These are phyloP conservation scores for Apostichopus japonicus DNA, from an alignment of 35 echinoderm and acorn worm species.

Conservation along the genomic window DNA sequence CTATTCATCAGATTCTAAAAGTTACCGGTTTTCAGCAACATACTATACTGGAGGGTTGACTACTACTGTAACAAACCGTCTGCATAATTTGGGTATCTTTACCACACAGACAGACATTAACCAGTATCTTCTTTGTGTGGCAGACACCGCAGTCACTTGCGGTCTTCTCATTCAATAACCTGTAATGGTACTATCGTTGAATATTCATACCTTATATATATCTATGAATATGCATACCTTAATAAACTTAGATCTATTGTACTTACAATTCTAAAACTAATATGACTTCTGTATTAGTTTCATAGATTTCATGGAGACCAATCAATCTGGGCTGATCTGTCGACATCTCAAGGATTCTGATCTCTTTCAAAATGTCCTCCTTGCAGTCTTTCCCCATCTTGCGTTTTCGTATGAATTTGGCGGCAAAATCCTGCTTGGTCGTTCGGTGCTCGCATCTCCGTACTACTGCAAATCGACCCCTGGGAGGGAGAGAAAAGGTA, in stretches of 20 bases:
- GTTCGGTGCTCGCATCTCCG: conserved; percentile 80
- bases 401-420: conserved; percentile 92
- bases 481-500: conserved; percentile 38
- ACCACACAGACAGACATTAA: no score
- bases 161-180: no score
- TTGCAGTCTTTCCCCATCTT: conserved; percentile 89
- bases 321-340: conserved; percentile 86
- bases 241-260: background rate
- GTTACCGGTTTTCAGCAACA: no score
- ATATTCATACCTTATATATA: no score
- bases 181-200: no score
- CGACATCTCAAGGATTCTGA: conserved; percentile 93
- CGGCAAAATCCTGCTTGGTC: conserved; percentile 76
- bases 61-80: no score
- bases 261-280: conserved; percentile 99
- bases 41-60: no score
- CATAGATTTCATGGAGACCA: conserved; percentile 86
- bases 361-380: conserved; percentile 95
- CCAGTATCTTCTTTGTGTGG: no score
- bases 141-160: no score
- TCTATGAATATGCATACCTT: no score
- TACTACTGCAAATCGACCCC: conserved; percentile 96
- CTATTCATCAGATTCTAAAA: no score
- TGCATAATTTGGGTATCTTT: no score
- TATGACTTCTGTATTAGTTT: conserved; percentile 89